phyloP scores from a whole-genome alignment of 2,113 vertebrate species.

The Sciurus niger region DNA sequence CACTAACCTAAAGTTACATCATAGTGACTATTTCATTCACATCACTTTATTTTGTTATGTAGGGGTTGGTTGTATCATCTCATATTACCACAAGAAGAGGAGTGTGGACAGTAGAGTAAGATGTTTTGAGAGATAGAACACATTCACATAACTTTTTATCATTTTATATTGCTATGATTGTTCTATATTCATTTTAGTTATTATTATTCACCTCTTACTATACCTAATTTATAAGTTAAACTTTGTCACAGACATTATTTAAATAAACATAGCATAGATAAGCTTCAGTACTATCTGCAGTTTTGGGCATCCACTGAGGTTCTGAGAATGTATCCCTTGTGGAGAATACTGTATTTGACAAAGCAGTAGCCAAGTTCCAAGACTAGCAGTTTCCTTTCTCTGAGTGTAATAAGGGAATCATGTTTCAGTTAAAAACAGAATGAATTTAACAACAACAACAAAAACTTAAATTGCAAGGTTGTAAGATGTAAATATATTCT shows the following conservation, averaged over 20 bases:
- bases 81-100: too few species aligned
- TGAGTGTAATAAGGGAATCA: neutral
- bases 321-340: neutral
- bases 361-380: neutral
- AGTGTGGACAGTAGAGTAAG: neutral
- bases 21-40: neutral
- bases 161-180: neutral
- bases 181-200: neutral
- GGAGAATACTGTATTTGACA: neutral
- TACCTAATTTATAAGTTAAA: neutral
- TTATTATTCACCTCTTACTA: neutral
- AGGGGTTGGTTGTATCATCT: too few species aligned
- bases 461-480: neutral
- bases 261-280: neutral
- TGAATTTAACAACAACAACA: neutral
- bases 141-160: too few species aligned
- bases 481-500: neutral
- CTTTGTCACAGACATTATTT: neutral
- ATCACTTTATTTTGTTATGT: neutral
- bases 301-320: neutral
- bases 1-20: neutral
- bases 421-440: neutral
- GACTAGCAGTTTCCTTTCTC: neutral
- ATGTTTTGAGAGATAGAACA: neutral
- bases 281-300: neutral